phyloP scores from a whole-genome alignment of 2,113 vertebrate species.

The Stictonetta naevosa region DNA sequence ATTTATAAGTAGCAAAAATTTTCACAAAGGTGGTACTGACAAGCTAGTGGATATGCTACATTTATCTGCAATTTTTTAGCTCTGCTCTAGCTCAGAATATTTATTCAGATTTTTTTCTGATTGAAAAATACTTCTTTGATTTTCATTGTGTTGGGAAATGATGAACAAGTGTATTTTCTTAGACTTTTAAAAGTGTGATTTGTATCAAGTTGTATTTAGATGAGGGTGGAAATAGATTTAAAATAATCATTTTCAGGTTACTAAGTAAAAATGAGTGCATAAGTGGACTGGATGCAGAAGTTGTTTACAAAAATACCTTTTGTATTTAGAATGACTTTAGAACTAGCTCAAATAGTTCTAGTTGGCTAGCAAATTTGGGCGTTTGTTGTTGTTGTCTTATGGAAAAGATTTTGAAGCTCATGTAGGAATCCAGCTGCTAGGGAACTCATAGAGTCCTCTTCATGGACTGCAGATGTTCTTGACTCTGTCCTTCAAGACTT shows the following conservation, averaged over 20 bases:
- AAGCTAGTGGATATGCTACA: neutral
- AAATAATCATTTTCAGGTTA: neutral
- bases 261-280: neutral
- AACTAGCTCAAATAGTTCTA: neutral
- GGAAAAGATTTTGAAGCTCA: neutral
- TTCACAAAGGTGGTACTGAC: neutral
- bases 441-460: neutral
- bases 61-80: neutral
- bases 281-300: neutral
- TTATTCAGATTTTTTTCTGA: neutral
- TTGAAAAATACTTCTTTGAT: neutral
- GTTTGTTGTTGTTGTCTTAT: neutral
- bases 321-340: neutral
- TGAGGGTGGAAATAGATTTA: neutral
- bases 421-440: neutral
- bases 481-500: neutral
- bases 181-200: neutral
- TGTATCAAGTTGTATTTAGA: neutral
- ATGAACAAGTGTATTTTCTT: neutral
- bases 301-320: neutral
- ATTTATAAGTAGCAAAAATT: neutral
- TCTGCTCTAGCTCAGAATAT: neutral
- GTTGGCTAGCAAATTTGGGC: neutral
- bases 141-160: neutral
- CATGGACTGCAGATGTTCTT: neutral